phyloP scores from a whole-genome alignment of 1,140 invertebrate species.

The Conus ventricosus region DNA sequence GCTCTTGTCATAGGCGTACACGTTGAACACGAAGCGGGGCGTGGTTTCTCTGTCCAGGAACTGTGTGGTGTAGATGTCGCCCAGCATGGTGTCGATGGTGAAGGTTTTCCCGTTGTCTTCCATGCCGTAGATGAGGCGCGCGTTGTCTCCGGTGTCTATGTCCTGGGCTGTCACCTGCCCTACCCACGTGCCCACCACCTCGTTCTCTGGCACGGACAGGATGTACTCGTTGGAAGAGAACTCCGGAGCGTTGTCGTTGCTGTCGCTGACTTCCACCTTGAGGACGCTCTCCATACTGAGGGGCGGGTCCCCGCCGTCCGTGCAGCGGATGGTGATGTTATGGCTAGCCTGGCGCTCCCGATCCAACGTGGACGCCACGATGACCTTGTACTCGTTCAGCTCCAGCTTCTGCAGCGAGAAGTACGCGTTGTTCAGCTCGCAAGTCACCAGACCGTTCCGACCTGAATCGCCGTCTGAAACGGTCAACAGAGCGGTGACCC shows the following conservation, averaged over 20 bases:
- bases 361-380: slow-evolving; percentile 45
- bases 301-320: slow-evolving; percentile 48
- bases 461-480: slow-evolving; percentile 53
- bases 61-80: slow-evolving; percentile 62
- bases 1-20: slow-evolving; percentile 86
- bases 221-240: slow-evolving; percentile 47
- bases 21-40: slow-evolving; percentile 84
- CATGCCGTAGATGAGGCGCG: slow-evolving; percentile 45
- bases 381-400: slow-evolving; percentile 51
- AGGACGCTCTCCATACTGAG: slow-evolving; percentile 35
- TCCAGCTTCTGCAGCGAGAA: slow-evolving; percentile 41
- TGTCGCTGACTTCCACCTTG: slow-evolving; percentile 50
- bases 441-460: slow-evolving; percentile 52
- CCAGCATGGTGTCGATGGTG: slow-evolving; percentile 77
- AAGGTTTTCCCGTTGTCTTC: slow-evolving; percentile 58
- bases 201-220: slow-evolving; percentile 45
- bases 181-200: slow-evolving; percentile 35
- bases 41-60: slow-evolving; percentile 85
- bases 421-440: slow-evolving; percentile 39
- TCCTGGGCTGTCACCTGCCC: slow-evolving; percentile 48
- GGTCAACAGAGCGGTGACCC: slow-evolving; percentile 46
- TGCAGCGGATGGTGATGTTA: slow-evolving; percentile 49
- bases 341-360: slow-evolving; percentile 41
- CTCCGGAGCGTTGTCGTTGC: slow-evolving; percentile 54
- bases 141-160: slow-evolving; percentile 77